These are phyloP conservation scores for Pseudopipra pipra DNA, from an alignment of 2,113 vertebrate genomes.

Conservation along the genomic window DNA sequence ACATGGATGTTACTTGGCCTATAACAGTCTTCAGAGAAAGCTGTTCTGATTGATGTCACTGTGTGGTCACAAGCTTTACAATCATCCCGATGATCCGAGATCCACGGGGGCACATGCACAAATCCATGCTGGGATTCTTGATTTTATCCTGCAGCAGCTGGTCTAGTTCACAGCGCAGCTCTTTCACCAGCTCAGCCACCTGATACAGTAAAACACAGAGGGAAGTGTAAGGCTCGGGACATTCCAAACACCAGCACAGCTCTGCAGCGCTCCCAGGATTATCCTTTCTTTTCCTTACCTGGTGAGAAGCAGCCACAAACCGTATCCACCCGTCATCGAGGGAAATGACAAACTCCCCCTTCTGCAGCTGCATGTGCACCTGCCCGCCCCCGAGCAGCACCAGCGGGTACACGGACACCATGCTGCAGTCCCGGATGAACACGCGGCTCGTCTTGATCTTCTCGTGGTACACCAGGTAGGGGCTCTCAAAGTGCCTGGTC, in stretches of 20 bases:
- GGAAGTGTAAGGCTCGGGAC: rapidly evolving
- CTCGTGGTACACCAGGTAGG: slow-evolving; percentile 96
- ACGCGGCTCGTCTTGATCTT: slow-evolving; percentile 95
- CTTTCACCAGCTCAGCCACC: slow-evolving; percentile 94
- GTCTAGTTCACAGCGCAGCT: slow-evolving; percentile 92
- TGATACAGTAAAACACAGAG: slow-evolving; percentile 10
- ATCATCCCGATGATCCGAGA: slow-evolving; percentile 94
- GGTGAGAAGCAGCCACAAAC: slow-evolving; percentile 89
- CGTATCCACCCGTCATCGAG: slow-evolving; percentile 95
- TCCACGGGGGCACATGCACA: slow-evolving; percentile 89
- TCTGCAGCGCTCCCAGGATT: background rate
- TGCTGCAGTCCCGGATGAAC: slow-evolving; percentile 96
- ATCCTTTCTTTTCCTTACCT: slow-evolving; percentile 73
- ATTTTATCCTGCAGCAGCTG: slow-evolving; percentile 96
- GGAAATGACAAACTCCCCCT: slow-evolving; percentile 86
- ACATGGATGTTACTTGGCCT: background rate
- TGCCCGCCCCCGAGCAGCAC: slow-evolving; percentile 91
- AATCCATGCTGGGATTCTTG: slow-evolving; percentile 89
- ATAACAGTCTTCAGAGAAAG: background rate
- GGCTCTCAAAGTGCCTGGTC: slow-evolving; percentile 89
- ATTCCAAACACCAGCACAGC: background rate
- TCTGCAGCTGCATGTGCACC: slow-evolving; percentile 86
- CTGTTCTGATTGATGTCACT: slow-evolving; percentile 60
- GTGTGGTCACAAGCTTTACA: slow-evolving; percentile 92
- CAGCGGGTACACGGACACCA: slow-evolving; percentile 93